Evolutionary conservation across 2,113 vertebrate genomes (phyloP).

Genomic region (Chaenogobius annularis): DNA sequence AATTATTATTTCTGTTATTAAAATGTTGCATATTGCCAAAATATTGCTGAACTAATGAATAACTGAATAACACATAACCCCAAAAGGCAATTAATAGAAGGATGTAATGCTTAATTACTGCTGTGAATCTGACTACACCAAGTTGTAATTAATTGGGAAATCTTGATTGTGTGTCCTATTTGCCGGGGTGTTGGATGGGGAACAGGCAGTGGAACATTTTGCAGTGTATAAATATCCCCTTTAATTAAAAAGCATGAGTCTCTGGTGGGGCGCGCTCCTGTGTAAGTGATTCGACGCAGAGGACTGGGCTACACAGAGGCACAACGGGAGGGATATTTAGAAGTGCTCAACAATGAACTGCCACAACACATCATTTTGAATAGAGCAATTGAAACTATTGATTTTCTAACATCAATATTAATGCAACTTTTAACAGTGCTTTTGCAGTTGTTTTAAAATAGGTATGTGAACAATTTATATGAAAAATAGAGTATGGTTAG

Average conservation of each 20-base stretch:
- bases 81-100: slow-evolving; percentile 51
- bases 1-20: neutral
- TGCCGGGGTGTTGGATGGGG: slow-evolving; percentile 58
- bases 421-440: too few relatives aligned
- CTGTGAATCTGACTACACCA: slow-evolving; percentile 62
- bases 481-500: too few relatives aligned
- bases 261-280: slow-evolving; percentile 51
- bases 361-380: slow-evolving; percentile 14
- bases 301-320: slow-evolving; percentile 41
- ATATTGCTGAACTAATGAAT: neutral
- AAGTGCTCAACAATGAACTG: slow-evolving; percentile 6
- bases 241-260: slow-evolving; percentile 70
- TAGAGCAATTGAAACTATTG: neutral
- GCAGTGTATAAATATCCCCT: slow-evolving; percentile 61
- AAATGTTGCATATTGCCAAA: neutral
- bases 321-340: slow-evolving; percentile 29
- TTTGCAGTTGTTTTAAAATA: too few relatives aligned
- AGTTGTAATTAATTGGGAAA: slow-evolving; percentile 73
- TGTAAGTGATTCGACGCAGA: slow-evolving; percentile 37
- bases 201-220: slow-evolving; percentile 53
- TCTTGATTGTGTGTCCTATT: slow-evolving; percentile 67
- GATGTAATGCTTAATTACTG: slow-evolving; percentile 66
- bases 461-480: too few relatives aligned
- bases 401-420: too few relatives aligned
- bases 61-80: neutral